phyloP scores from a whole-genome alignment of 2,888 invertebrate genomes.

The Encarsia formosa region DNA sequence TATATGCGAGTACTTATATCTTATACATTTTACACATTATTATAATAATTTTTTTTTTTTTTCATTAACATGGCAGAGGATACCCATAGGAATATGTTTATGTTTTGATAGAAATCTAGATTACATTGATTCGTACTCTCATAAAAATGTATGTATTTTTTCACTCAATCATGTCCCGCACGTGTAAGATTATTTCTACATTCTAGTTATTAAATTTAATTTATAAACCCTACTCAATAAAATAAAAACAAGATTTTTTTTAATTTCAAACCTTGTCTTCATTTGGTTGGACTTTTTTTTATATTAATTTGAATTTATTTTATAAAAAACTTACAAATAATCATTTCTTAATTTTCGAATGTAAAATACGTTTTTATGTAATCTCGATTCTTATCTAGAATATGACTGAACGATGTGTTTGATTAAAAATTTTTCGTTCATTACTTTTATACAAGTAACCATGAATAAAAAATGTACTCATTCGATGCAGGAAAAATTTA shows the following conservation, averaged over 20 bases:
- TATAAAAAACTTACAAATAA: slow-evolving; percentile 21
- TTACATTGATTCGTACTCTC: slow-evolving; percentile 24
- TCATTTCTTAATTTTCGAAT: slow-evolving; percentile 13
- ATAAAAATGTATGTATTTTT: slow-evolving; percentile 8
- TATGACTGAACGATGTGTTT: slow-evolving; percentile 28
- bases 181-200: slow-evolving; percentile 9
- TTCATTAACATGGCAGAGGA: slow-evolving; percentile 41
- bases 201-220: slow-evolving; percentile 14
- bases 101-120: slow-evolving; percentile 35
- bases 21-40: slow-evolving; percentile 37
- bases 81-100: slow-evolving; percentile 38
- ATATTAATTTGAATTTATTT: slow-evolving; percentile 5
- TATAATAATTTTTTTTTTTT: too few species aligned
- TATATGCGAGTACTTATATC: slow-evolving; percentile 32
- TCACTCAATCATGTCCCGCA: slow-evolving; percentile 13
- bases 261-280: slow-evolving; percentile 2
- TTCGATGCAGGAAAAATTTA: slow-evolving; percentile 39
- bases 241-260: too few species aligned
- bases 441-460: slow-evolving; percentile 40
- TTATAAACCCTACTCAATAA: too few species aligned
- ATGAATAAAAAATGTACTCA: too few species aligned
- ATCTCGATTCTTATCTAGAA: slow-evolving; percentile 20
- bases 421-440: slow-evolving; percentile 35
- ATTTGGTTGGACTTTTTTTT: slow-evolving; percentile 15
- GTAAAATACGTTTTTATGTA: slow-evolving; percentile 18